Evolutionary conservation across 2,113 vertebrate species (phyloP).

Genomic region (Laterallus jamaicensis): DNA sequence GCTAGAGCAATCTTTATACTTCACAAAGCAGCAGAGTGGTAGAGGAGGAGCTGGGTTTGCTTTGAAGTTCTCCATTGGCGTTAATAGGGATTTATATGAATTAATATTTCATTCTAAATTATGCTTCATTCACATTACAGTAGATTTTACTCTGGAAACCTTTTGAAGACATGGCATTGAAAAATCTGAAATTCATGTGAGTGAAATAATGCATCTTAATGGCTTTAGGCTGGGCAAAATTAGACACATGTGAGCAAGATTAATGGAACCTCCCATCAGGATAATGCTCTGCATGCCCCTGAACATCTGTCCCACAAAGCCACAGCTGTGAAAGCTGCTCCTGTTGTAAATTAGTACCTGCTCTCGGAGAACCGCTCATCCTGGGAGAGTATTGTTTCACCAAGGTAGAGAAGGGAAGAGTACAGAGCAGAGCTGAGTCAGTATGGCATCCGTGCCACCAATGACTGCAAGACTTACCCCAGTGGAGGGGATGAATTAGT

Average conservation of each 20-base stretch:
- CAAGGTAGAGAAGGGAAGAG: background rate
- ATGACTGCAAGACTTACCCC: background rate
- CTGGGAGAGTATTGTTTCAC: conserved; percentile 11
- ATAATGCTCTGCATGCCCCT: conserved; percentile 29
- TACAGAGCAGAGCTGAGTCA: background rate
- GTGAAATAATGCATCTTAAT: conserved; percentile 54
- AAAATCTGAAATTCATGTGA: conserved; percentile 47
- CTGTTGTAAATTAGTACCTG: conserved; percentile 51
- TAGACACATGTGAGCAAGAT: conserved; percentile 52
- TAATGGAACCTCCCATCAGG: conserved; percentile 35
- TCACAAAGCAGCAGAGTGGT: background rate
- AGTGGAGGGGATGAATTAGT: background rate
- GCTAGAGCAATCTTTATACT: background rate
- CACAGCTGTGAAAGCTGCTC: conserved; percentile 53
- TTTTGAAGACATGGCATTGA: conserved; percentile 44
- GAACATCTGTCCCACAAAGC: conserved; percentile 61
- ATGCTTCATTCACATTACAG: conserved; percentile 23
- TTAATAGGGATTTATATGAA: conserved; percentile 45
- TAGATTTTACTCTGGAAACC: conserved; percentile 35
- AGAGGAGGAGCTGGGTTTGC: conserved; percentile 1
- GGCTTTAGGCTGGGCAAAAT: conserved; percentile 38
- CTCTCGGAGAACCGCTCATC: background rate
- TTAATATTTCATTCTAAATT: conserved; percentile 56
- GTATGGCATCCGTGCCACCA: background rate
- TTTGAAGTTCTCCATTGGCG: conserved; percentile 42